A percentile compares a stretch with the other conserved stretches of the same genome.
phyloP scores from a whole-genome alignment of 1,140 invertebrate species.

The Euwallacea similis region DNA sequence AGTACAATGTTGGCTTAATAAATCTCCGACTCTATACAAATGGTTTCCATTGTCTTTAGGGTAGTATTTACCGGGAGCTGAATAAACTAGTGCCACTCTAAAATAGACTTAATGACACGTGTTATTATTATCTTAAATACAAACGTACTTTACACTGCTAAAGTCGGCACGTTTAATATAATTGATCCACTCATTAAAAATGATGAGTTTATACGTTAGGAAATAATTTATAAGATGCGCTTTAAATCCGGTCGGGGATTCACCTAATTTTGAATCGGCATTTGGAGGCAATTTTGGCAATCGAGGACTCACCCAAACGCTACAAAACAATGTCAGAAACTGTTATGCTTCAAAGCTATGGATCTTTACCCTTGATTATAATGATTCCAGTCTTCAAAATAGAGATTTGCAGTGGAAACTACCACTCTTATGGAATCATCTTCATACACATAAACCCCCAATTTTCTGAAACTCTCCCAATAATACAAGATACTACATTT shows the following conservation, averaged over 20 bases:
- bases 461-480: constrained; percentile 65
- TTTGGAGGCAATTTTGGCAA: constrained; percentile 64
- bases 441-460: constrained; percentile 85
- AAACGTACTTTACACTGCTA: constrained; percentile 71
- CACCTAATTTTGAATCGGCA: constrained; percentile 65
- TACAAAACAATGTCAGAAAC: constrained; percentile 45
- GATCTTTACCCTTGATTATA: constrained; percentile 82
- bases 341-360: background rate
- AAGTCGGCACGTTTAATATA: constrained; percentile 78
- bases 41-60: constrained; percentile 67
- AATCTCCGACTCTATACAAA: constrained; percentile 66
- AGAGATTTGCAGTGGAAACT: constrained; percentile 91
- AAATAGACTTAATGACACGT: constrained; percentile 10
- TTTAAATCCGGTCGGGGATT: constrained; percentile 85
- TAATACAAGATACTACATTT: background rate
- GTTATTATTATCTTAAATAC: constrained; percentile 7
- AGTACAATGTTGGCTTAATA: constrained; percentile 67
- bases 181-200: constrained; percentile 73
- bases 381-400: constrained; percentile 89
- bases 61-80: constrained; percentile 78
- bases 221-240: constrained; percentile 82
- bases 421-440: constrained; percentile 81
- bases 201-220: constrained; percentile 68
- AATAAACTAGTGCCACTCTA: constrained; percentile 83
- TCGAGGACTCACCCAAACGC: constrained; percentile 84